Base-by-base conservation (phyloP, 1,140 invertebrate species). In the Copidosoma floridanum region DNA sequence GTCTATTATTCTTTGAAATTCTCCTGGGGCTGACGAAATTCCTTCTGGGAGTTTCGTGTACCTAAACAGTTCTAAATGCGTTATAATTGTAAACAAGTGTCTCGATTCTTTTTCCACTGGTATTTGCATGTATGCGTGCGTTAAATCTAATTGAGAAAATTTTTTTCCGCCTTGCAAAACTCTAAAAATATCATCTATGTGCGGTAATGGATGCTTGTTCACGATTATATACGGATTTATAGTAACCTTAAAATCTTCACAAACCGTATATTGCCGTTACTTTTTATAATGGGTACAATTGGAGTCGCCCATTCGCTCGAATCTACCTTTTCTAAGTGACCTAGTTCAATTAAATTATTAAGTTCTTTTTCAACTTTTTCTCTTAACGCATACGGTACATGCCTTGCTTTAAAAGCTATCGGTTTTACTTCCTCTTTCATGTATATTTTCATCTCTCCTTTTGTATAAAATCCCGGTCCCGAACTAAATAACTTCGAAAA, bases 1-100 rank as follows among this genome's bases (percentile, higher is more conserved):
- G 54, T 80, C 72, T 57, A 82, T 80, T 4, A 70, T 70, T 29
- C 66, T 62, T 63, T 80, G 77, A 62, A 79, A 81, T 47, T 74
- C 76, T 12, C 72, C 73, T 18, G 77, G 75, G 48, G 71, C 69
- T 60, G 69, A 35, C 20, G 62, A 68, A 14, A 71, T 66, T 2
- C 72, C 73, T 46, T 68, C 73, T 4, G 63, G 59, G 61, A 70
- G 47, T 59, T 61, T 66, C 61, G 67, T 72, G 66, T 73, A 56
- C 63, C 64, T 37, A 63, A 50, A 76, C 68, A 32, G 47, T 52
- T 68, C 41, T 7, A 21, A 3, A 53, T 65, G 57, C 53, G 73
- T 75, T 21, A 57, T 44, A n/a, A 65, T 65, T 16, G 57, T 64
- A 50, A 14, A 41, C 3, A 53, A 29, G 14, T 54, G 18, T 5